Conservation (phyloP, 2,888 invertebrate species). For the Ormyrus rosae region DNA sequence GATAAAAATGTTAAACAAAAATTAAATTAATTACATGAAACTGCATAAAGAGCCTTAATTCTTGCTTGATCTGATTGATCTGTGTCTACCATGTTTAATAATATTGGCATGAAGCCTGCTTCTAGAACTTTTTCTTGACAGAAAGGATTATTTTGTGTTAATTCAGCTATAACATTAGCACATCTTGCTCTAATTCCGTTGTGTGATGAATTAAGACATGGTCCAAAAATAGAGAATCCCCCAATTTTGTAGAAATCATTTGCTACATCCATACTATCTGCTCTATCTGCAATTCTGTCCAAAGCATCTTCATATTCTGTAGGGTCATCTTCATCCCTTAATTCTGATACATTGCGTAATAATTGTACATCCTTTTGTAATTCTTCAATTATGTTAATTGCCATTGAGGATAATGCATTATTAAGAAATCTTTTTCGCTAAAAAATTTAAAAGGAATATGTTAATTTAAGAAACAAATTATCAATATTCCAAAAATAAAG, state of each 20-base stretch:
- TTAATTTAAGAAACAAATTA: not conserved
- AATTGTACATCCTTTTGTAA: constrained; percentile 80
- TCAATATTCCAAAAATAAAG: not conserved
- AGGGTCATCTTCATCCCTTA: constrained; percentile 78
- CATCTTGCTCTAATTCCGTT: constrained; percentile 80
- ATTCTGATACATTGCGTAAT: constrained; percentile 78
- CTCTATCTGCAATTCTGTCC: constrained; percentile 82
- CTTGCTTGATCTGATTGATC: constrained; percentile 79
- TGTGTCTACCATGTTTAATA: constrained; percentile 79
- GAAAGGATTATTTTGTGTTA: constrained; percentile 91
- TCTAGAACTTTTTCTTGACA: constrained; percentile 86
- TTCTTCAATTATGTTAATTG: constrained; percentile 83
- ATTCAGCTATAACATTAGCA: constrained; percentile 84
- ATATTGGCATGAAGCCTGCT: constrained; percentile 80
- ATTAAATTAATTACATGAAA: constrained; percentile 82
- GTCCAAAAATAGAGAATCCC: constrained; percentile 85
- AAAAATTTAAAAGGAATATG: constrained; percentile 62
- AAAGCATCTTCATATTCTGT: constrained; percentile 81
- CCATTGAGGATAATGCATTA: constrained; percentile 83
- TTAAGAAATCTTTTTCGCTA: constrained; percentile 85
- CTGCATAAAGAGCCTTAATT: constrained; percentile 85
- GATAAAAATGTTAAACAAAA: not conserved
- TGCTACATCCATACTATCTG: constrained; percentile 87
- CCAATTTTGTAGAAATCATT: constrained; percentile 92
- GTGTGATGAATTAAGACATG: constrained; percentile 82